Conservation (phyloP, 2,888 invertebrate genomes). For the Nephrotoma flavescens region DNA sequence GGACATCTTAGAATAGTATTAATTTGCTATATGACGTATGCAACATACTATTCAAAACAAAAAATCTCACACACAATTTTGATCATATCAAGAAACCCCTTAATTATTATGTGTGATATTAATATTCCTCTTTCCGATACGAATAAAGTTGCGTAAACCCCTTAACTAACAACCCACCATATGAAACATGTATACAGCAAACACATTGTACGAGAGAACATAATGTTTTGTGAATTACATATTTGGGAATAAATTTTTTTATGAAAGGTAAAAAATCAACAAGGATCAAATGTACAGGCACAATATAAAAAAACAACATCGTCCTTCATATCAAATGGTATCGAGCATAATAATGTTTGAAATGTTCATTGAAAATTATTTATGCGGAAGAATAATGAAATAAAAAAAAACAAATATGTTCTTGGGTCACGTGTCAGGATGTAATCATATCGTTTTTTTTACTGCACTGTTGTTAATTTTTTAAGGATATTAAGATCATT, state of each 20-base stretch:
- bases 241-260: background rate
- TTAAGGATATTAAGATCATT: background rate
- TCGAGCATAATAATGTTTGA: slow-evolving; percentile 3
- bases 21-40: background rate
- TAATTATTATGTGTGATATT: background rate
- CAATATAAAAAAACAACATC: background rate
- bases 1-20: background rate
- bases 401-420: background rate
- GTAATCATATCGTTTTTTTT: background rate
- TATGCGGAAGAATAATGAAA: background rate
- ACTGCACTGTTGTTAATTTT: background rate
- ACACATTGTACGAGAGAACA: background rate
- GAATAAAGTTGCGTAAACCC: background rate
- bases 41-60: background rate
- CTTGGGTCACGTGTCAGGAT: background rate
- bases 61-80: background rate
- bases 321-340: background rate
- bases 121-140: background rate
- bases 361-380: slow-evolving; percentile 3
- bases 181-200: background rate
- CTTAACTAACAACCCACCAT: background rate
- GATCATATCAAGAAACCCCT: background rate
- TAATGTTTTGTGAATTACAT: background rate
- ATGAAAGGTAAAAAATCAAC: slow-evolving; percentile 3
- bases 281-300: background rate